Evolutionary conservation across 2,113 vertebrate species (phyloP), one percentile per base, ranked within the genome.

Genomic region (Gymnarchus niloticus): DNA sequence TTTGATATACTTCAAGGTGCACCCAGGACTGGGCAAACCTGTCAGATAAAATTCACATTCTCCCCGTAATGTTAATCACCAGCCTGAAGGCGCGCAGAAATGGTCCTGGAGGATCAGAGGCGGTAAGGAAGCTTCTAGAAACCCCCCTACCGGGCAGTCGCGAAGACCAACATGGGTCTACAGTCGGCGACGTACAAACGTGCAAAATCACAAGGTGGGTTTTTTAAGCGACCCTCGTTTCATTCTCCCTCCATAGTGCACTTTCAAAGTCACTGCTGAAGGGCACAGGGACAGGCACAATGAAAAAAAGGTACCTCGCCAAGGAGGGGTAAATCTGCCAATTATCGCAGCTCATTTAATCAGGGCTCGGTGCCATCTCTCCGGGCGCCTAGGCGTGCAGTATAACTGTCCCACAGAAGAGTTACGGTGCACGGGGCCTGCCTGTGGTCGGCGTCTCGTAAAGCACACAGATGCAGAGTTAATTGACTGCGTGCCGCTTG

Each of bases 391-490:
- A 25, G 86, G 94, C 93, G 92, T 92, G 89, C 92, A 93, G 94
- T 95, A 96, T 96, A 96, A 96, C 96, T 95, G 95, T 96, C 95
- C 93, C 81, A 92, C 92, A 92, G 94, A 96, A 96, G 96, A 97
- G 94, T 97, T 96, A 96, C 95, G 95, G 96, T 93, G 95, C 94
- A 94, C 88, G 87, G 92, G 59, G 92, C 92, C 90, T 83, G 94
- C 91, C 95, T 90, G 93, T 94, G 95, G 91, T 88, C 93, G 65
- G 90, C 85, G 95, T 95, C 95, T 97, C 96, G 95, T 98, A 97
- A 99, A 98, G 96, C 97, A 97, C 96, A 97, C 97, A 98, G 97
- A 98, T 97, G 97, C 96, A 96, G 96, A 96, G 97, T 98, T 99
- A 98, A 99, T 97, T 97, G 97, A 97, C 96, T 97, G 97, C 96